These are phyloP conservation scores for Sinhomidia bicolor DNA, from an alignment of 2,888 invertebrate species.

Conservation along the genomic window DNA sequence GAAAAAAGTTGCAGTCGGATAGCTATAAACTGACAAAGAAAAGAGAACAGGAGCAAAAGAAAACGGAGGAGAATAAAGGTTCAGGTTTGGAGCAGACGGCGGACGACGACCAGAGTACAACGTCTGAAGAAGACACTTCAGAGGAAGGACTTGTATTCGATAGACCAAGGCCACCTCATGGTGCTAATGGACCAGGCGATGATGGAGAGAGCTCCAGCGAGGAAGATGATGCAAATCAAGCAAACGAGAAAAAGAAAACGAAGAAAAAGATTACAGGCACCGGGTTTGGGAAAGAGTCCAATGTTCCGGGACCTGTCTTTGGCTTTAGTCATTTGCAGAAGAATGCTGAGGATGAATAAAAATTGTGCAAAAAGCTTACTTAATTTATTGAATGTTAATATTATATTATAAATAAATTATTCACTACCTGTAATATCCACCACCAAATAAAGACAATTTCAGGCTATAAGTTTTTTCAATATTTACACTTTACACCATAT, in stretches of 20 bases:
- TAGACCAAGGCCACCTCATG: constrained; percentile 48
- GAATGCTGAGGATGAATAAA: constrained; percentile 65
- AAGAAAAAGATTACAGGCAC: constrained; percentile 30
- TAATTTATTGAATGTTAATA: too few relatives aligned
- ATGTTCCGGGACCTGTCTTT: constrained; percentile 51
- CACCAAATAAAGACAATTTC: too few relatives aligned
- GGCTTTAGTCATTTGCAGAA: constrained; percentile 60
- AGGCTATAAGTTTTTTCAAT: too few relatives aligned
- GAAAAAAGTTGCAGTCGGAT: constrained; percentile 16
- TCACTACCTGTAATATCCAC: too few relatives aligned
- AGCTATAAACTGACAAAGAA: constrained; percentile 58
- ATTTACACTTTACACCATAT: too few relatives aligned
- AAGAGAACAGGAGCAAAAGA: constrained; percentile 46
- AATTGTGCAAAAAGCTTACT: too few relatives aligned
- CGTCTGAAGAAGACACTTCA: constrained; percentile 61
- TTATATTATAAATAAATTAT: not conserved
- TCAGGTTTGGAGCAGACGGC: not conserved
- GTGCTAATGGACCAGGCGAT: not conserved
- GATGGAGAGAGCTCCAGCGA: constrained; percentile 67
- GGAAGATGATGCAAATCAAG: constrained; percentile 47
- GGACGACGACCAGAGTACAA: constrained; percentile 51
- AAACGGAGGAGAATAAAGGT: constrained; percentile 22
- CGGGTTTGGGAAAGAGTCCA: not conserved
- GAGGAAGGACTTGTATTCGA: constrained; percentile 61
- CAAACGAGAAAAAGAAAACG: not conserved